Evolutionary conservation across 2,888 invertebrate genomes (phyloP).

Genomic region (Romanomermis culicivorax): DNA sequence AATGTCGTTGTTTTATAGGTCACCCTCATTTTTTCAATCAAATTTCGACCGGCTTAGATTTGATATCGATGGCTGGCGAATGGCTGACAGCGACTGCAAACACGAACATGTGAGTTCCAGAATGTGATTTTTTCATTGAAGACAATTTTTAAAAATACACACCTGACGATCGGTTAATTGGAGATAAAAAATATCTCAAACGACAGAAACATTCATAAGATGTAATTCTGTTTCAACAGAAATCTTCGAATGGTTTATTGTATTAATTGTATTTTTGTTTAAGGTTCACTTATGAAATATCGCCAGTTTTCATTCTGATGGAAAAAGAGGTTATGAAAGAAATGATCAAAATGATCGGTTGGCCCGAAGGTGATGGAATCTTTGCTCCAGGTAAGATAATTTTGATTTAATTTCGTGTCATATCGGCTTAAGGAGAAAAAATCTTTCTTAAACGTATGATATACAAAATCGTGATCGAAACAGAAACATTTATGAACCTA

Average conservation of each 20-base stretch:
- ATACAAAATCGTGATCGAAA: too few relatives aligned
- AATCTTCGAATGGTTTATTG: not conserved
- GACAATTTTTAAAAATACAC: too few relatives aligned
- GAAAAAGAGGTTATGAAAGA: conserved; percentile 77
- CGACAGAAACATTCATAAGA: too few relatives aligned
- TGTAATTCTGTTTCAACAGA: too few relatives aligned
- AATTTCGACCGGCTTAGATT: conserved; percentile 78
- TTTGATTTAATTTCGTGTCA: not conserved
- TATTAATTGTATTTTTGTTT: conserved; percentile 1
- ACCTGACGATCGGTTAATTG: too few relatives aligned
- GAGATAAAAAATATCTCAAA: too few relatives aligned
- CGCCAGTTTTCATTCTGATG: conserved; percentile 96
- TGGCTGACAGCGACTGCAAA: conserved; percentile 97
- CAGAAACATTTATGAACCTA: too few relatives aligned
- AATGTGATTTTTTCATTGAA: too few relatives aligned
- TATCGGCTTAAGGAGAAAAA: not conserved
- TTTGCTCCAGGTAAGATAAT: conserved; percentile 49
- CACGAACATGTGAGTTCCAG: conserved; percentile 78
- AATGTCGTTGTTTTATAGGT: conserved; percentile 47
- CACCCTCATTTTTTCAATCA: conserved; percentile 98
- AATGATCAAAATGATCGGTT: conserved; percentile 79
- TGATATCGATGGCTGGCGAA: conserved; percentile 89
- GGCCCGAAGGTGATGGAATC: conserved; percentile 62
- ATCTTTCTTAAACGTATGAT: too few relatives aligned
- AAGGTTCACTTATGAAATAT: conserved; percentile 90